Evolutionary conservation across 2,797 vertebrate genomes (phyloP), one percentile per base, ranked within the genome.

Genomic region (Halcyon badia): DNA sequence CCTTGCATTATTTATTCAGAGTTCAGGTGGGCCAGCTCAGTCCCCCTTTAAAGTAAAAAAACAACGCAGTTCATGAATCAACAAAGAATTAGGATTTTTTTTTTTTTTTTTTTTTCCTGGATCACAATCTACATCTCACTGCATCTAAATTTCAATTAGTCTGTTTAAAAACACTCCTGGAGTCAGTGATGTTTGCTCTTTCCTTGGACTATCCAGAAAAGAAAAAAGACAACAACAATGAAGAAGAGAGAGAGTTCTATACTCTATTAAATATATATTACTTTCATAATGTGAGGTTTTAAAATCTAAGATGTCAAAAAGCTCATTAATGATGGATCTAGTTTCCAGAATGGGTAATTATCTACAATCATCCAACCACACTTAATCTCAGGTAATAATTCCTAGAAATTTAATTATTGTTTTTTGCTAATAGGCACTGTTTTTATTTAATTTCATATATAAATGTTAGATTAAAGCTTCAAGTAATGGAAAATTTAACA

Each of bases 91-190:
- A 31, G 39, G 73, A 73, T 77, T 68, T 60, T 3, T 69, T 77
- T 71, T 60, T 4, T 69, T 51, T 72, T 85, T 88, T 86, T 70
- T 64, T 33, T 48, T 49, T 24, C 19, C 69, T 86, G 77, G 70
- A 81, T 93, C 0, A 28, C 80, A 84, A 76, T 82, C 54, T 89
- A 57, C 57, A 71, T 81, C 61, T 85, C 58, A 82, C 41, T 24
- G 35, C 85, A 93, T 82, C 85, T 95, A 91, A 69, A 93, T 86
- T 93, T 90, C 83, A 94, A 62, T 93, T 87, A 93, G 62, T 68
- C 66, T 73, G 26, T 71, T 87, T 79, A 83, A 88, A 93, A 90
- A 66, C 48, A 64, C 33, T 70, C 51, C 62, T 89, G 90, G 28
- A 87, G 85, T 82, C 87, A 90, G 85, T 72, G 91, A 87, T 44